Evolutionary conservation across 2,888 invertebrate species (phyloP), one percentile per base, ranked within the genome.

Genomic region (Oligia strigilis): DNA sequence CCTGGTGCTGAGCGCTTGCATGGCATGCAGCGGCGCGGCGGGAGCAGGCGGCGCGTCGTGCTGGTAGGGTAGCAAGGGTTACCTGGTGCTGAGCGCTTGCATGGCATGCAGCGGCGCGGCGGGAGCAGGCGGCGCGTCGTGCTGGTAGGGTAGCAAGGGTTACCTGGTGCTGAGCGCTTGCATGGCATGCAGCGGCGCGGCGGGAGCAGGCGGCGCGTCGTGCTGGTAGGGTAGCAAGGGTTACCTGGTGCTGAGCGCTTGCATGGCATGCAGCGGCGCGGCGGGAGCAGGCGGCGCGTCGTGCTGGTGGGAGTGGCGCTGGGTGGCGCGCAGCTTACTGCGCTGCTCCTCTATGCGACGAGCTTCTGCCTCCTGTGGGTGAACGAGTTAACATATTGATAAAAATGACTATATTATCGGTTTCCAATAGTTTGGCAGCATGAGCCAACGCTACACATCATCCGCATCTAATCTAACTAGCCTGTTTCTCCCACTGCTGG

Each of bases 321-420:
- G 95, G 0, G 88, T 86, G 79, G 91, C 94, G 90, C 92, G 97
- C 92, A 94, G 96, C 95, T 93, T 98, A 97, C 90, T 97, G 95
- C 95, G 93, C 88, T 97, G 97, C 91, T 98, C 98, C 62, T 97
- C 97, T 88, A 98, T 97, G 82, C 99, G 97, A 49, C 99, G 97
- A 90, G 99, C 98, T 93, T 99, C 99, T 0, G 99, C 99, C 94
- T 99, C 99, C 98, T 99, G 97, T 1, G 93, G 85, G 13, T 5
- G 29, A 0, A 5, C 6, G 4, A 17, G 1, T 23, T 0, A 2
- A 40, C 11, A 5, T 19, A 65, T 23, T 65, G 23, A 40, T 65
- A 40, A 23, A 23, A 23, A 23, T 40, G 5, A 1, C 11, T 0
- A 23, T 23, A 40, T 23, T 4, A 23, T 40, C 8, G 1, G 9